These are phyloP conservation scores for Toxotes jaculatrix DNA, from an alignment of 2,113 vertebrate species.

Conservation along the genomic window DNA sequence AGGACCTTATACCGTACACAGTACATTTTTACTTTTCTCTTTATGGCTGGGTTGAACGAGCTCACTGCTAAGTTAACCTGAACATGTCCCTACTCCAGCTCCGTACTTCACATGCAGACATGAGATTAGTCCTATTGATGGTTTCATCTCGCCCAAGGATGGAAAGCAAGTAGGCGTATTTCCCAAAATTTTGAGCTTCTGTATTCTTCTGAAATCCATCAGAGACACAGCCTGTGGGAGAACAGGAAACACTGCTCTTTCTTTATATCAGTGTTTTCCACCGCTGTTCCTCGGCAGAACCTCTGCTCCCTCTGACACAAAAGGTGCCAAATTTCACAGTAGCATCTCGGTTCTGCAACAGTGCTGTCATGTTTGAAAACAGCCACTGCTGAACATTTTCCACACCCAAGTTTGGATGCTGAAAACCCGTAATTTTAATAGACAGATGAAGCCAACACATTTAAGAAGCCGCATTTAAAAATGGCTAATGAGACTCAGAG, in stretches of 20 bases:
- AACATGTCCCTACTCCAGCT: neutral
- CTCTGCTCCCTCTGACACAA: too few relatives aligned
- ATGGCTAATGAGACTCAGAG: neutral
- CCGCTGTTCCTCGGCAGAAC: too few relatives aligned
- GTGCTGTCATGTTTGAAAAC: too few relatives aligned
- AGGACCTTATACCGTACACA: too few relatives aligned
- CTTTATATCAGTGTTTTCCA: too few relatives aligned
- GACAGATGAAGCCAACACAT: neutral
- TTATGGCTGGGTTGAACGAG: too few relatives aligned
- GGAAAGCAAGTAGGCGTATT: neutral
- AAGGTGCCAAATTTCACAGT: too few relatives aligned
- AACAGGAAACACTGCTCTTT: too few relatives aligned
- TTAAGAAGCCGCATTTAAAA: neutral
- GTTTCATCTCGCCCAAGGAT: constrained; percentile 12
- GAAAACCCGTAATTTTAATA: accelerated
- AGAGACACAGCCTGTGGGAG: neutral
- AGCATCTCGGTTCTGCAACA: too few relatives aligned
- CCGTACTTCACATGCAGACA: neutral
- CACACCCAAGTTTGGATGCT: neutral
- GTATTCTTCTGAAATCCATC: constrained; percentile 4
- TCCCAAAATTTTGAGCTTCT: constrained; percentile 7
- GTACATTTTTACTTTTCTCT: too few relatives aligned
- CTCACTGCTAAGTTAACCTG: neutral
- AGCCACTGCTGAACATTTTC: neutral
- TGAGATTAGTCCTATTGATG: constrained; percentile 13